These are phyloP conservation scores for Pygoscelis adeliae DNA, from an alignment of 2,113 vertebrate genomes.

Conservation along the genomic window DNA sequence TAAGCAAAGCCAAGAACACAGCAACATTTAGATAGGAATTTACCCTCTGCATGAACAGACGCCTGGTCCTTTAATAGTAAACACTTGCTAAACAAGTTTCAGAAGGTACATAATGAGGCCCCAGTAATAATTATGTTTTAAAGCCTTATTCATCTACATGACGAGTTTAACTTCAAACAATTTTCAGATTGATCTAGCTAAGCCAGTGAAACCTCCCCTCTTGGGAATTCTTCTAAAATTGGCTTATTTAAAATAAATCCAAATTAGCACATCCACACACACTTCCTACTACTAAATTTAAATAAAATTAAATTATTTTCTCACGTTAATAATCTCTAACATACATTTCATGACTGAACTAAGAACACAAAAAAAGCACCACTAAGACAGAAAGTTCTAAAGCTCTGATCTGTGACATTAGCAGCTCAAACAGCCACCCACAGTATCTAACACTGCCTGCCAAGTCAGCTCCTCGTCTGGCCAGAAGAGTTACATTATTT, in stretches of 20 bases:
- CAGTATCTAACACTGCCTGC: background rate
- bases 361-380: background rate
- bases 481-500: background rate
- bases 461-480: background rate
- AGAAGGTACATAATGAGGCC: background rate
- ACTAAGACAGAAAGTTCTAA: background rate
- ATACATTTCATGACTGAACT: background rate
- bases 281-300: slow-evolving; percentile 20
- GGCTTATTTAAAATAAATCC: slow-evolving; percentile 39
- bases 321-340: background rate
- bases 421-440: background rate
- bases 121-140: slow-evolving; percentile 33
- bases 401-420: background rate
- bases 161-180: slow-evolving; percentile 45
- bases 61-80: background rate
- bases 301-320: background rate
- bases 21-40: slow-evolving; percentile 35
- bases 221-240: slow-evolving; percentile 36
- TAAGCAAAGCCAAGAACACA: background rate
- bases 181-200: slow-evolving; percentile 10
- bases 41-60: background rate
- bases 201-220: slow-evolving; percentile 7
- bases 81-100: slow-evolving; percentile 51
- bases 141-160: slow-evolving; percentile 40
- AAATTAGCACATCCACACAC: background rate